These are phyloP conservation scores for Lithobates sylvaticus DNA, from an alignment of 2,797 vertebrate genomes.

Conservation along the genomic window DNA sequence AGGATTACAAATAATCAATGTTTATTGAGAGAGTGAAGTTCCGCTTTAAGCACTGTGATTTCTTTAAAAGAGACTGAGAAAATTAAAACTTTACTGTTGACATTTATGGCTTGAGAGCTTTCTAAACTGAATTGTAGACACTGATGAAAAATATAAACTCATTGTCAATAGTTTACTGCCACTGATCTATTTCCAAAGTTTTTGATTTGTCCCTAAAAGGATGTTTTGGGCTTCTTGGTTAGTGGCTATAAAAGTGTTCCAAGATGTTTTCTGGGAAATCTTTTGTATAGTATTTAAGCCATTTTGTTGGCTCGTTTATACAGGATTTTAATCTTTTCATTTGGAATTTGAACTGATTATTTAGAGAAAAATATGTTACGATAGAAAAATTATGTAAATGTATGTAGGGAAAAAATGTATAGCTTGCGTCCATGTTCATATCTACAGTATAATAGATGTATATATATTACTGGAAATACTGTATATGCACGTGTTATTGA, in stretches of 20 bases:
- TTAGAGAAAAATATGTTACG: too few species aligned
- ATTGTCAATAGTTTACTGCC: constrained; percentile 28
- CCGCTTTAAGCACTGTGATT: too few species aligned
- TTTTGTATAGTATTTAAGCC: neutral
- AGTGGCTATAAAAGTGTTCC: constrained; percentile 7
- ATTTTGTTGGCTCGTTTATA: neutral
- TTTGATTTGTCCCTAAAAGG: constrained; percentile 37
- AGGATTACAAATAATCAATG: too few species aligned
- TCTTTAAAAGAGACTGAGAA: constrained; percentile 7
- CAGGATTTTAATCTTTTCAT: neutral
- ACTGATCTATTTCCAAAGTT: constrained; percentile 44
- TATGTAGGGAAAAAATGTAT: too few species aligned
- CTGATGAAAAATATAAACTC: constrained; percentile 23
- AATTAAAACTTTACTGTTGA: constrained; percentile 23
- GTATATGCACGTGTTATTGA: too few species aligned
- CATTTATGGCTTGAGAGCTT: constrained; percentile 11
- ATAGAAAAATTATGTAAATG: too few species aligned
- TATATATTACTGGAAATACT: too few species aligned
- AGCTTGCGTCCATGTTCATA: too few species aligned
- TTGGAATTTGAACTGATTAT: neutral
- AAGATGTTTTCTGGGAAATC: constrained; percentile 23
- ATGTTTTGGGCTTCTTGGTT: constrained; percentile 25
- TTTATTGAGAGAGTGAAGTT: too few species aligned
- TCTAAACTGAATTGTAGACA: constrained; percentile 18
- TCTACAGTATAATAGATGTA: too few species aligned